phyloP scores from a whole-genome alignment of 2,888 invertebrate genomes.

The Pammene fasciana region DNA sequence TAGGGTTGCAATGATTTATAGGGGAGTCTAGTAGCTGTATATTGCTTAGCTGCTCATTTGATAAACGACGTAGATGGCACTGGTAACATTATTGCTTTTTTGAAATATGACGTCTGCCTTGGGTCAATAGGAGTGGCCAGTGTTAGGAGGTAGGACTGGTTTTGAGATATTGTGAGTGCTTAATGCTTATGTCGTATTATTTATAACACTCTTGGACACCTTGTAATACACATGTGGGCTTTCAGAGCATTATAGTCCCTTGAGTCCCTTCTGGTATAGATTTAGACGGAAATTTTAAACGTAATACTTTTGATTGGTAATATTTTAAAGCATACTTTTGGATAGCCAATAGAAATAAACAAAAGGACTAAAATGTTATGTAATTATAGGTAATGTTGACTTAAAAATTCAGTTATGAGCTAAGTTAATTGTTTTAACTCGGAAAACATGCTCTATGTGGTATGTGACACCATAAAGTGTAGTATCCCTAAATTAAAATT shows the following conservation, averaged over 20 bases:
- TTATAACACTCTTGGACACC: conserved; percentile 19
- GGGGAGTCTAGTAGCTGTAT: conserved; percentile 51
- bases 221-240: not conserved
- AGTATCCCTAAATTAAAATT: no score
- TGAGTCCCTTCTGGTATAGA: not conserved
- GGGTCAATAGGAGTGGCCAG: conserved; percentile 33
- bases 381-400: no score
- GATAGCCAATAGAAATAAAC: not conserved
- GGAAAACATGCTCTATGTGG: no score
- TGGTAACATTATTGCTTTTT: conserved; percentile 61
- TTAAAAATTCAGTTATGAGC: no score
- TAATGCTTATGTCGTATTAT: not conserved
- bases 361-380: no score
- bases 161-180: conserved; percentile 24
- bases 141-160: conserved; percentile 29
- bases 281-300: not conserved
- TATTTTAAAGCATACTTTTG: not conserved
- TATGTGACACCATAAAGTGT: no score
- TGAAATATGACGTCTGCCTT: conserved; percentile 54
- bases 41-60: conserved; percentile 58
- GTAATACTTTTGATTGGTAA: not conserved
- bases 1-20: conserved; percentile 62
- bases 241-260: not conserved
- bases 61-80: conserved; percentile 54
- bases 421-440: no score